Percentiles rank a stretch among this genome's conserved stretches.
phyloP scores from a whole-genome alignment of 2,797 vertebrate genomes.

The Darevskia mixta region DNA sequence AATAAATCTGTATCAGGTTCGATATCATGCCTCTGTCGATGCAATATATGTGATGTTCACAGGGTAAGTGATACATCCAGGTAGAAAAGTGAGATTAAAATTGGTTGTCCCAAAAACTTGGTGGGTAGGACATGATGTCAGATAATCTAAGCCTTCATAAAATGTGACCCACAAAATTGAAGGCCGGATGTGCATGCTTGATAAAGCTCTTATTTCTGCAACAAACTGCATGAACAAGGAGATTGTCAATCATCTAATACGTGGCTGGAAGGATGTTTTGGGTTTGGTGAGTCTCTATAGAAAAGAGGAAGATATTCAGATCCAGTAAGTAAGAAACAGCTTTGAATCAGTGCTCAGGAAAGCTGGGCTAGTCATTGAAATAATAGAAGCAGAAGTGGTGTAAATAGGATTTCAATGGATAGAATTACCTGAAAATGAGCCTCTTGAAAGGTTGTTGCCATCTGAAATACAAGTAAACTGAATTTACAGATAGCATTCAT shows the following conservation, averaged over 20 bases:
- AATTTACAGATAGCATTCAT: conserved; percentile 66
- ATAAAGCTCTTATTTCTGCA: background rate
- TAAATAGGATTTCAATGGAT: conserved; percentile 52
- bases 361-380: conserved; percentile 55
- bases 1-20: background rate
- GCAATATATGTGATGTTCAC: background rate
- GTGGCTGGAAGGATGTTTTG: background rate
- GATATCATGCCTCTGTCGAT: background rate
- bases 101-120: background rate
- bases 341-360: conserved; percentile 36
- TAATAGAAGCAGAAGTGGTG: conserved; percentile 61
- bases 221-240: background rate
- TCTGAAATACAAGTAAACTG: conserved; percentile 78
- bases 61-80: background rate
- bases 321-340: background rate
- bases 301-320: background rate
- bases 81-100: background rate
- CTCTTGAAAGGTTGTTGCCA: conserved; percentile 76
- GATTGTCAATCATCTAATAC: background rate
- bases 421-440: conserved; percentile 77
- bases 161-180: background rate
- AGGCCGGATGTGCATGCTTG: background rate
- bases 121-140: background rate
- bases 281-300: background rate
- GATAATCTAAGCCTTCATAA: background rate